phyloP scores from a whole-genome alignment of 2,113 vertebrate species.

The Climacteris rufus region DNA sequence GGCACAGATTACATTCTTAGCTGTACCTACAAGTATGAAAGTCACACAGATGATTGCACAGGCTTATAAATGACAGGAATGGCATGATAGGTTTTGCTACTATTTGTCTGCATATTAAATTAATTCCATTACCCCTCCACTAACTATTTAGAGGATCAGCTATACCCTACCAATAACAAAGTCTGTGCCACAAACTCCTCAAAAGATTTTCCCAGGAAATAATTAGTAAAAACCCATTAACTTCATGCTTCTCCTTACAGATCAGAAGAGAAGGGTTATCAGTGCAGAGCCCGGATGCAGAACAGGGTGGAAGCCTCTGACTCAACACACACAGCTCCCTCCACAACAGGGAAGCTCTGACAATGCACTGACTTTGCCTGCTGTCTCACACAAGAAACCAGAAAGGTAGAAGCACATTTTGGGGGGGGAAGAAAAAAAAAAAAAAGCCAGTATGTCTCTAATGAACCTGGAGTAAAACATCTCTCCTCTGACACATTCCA shows the following conservation, averaged over 20 bases:
- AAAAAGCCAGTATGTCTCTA: neutral
- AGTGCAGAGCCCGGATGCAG: neutral
- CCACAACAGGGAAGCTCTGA: neutral
- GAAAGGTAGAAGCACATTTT: neutral
- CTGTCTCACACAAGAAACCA: neutral
- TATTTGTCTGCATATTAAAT: neutral
- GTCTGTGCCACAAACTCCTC: neutral
- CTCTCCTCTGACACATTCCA: neutral
- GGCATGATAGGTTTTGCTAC: neutral
- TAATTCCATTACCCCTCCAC: neutral
- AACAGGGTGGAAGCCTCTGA: neutral
- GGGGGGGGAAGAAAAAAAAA: neutral
- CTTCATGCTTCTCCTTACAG: neutral
- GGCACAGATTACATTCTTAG: neutral
- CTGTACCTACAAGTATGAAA: neutral
- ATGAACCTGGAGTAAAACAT: neutral
- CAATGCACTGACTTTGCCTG: fast-evolving
- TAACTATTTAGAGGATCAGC: neutral
- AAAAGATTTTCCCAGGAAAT: neutral
- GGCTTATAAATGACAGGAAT: neutral
- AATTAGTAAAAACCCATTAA: neutral
- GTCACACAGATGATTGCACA: neutral
- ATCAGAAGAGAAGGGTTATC: neutral
- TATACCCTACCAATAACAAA: neutral
- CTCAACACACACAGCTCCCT: fast-evolving